Evolutionary conservation across 2,113 vertebrate species (phyloP).

Genomic region (Psittacara wagleri): DNA sequence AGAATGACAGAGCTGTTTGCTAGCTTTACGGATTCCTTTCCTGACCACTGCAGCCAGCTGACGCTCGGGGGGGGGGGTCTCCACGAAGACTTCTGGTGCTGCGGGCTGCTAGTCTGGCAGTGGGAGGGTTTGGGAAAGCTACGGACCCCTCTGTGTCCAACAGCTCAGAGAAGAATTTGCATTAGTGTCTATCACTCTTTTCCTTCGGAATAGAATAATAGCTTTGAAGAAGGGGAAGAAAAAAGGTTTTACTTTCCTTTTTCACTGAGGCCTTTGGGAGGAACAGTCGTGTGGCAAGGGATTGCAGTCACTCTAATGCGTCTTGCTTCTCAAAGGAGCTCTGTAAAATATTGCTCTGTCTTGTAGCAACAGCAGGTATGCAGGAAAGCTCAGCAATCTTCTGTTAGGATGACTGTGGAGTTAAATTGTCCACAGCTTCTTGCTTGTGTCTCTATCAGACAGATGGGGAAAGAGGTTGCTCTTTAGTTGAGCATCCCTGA

Average conservation of each 20-base stretch:
- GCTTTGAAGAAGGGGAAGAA: background rate
- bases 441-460: background rate
- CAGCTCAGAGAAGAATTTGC: background rate
- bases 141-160: background rate
- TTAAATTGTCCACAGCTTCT: background rate
- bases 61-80: background rate
- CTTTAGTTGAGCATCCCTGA: too few relatives aligned
- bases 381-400: background rate
- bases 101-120: background rate
- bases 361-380: background rate
- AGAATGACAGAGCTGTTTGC: background rate
- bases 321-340: background rate
- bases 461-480: background rate
- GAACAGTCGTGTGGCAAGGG: background rate
- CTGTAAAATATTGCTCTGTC: background rate
- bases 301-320: background rate
- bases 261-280: background rate
- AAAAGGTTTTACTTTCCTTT: background rate
- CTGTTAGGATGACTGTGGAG: background rate
- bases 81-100: background rate
- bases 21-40: background rate
- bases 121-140: background rate
- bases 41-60: background rate
- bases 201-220: background rate
- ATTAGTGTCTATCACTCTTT: fast-evolving